These are phyloP conservation scores for Pachyramphus minor DNA, from an alignment of 2,113 vertebrate species.

Conservation along the genomic window DNA sequence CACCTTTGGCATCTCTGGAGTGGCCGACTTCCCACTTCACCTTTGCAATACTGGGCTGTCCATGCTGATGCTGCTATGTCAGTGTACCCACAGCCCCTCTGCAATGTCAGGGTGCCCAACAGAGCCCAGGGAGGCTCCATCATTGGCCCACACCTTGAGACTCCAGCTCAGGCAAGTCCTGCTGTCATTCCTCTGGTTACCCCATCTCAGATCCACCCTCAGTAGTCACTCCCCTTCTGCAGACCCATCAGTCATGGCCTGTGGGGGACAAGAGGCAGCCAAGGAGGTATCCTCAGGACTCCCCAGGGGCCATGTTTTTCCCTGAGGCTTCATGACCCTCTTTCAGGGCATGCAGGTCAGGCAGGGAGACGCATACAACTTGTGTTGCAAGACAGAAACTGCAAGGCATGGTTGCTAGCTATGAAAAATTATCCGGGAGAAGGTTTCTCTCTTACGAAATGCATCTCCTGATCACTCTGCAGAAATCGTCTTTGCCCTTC, in stretches of 20 bases:
- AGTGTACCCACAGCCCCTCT: neutral
- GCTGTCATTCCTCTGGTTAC: neutral
- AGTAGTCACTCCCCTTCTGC: neutral
- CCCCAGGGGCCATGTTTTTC: neutral
- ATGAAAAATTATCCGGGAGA: neutral
- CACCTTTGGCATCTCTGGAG: neutral
- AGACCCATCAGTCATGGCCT: neutral
- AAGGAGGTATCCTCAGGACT: neutral
- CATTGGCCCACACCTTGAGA: neutral
- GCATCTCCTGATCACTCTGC: neutral
- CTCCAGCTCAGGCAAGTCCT: neutral
- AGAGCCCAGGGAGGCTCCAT: neutral
- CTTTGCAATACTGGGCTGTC: neutral
- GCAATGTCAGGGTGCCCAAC: neutral
- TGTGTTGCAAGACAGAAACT: conserved; percentile 42
- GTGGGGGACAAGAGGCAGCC: neutral
- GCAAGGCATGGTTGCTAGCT: neutral
- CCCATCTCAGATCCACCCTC: neutral
- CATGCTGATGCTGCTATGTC: neutral
- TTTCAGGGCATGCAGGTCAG: neutral
- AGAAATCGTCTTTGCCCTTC: neutral
- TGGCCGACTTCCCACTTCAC: neutral
- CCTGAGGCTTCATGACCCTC: neutral
- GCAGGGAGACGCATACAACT: neutral
- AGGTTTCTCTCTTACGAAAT: conserved; percentile 1